A percentile compares a stretch with the other conserved stretches of the same genome.
Conservation (phyloP, 2,113 vertebrate species). For the Phalacrocorax pelagicus region DNA sequence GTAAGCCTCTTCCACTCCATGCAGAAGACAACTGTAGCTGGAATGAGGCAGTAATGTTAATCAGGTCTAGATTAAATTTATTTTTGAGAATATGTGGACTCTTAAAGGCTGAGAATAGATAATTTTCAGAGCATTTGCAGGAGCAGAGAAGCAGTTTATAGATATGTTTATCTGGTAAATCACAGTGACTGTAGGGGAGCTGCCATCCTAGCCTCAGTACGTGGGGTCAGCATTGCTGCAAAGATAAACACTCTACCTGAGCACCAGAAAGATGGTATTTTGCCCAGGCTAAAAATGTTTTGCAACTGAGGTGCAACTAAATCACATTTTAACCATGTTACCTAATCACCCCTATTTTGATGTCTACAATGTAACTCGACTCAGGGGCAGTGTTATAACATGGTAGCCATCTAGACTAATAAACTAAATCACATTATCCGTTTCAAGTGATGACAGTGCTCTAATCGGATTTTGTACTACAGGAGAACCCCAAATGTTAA, state of each 20-base stretch:
- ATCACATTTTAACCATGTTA: background rate
- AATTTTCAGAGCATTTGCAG: background rate
- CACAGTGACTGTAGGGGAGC: background rate
- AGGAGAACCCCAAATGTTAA: background rate
- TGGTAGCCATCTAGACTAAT: background rate
- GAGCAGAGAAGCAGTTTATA: background rate
- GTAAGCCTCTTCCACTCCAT: fast-evolving
- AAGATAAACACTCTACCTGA: background rate
- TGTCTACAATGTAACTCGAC: background rate
- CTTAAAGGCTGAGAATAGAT: background rate
- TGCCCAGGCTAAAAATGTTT: background rate
- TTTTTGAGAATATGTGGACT: background rate
- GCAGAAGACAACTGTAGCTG: background rate
- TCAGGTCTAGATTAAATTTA: background rate
- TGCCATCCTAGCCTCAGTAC: background rate
- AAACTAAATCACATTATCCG: slow-evolving; percentile 9
- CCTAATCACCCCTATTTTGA: background rate
- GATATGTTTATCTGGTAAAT: background rate
- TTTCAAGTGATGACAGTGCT: background rate
- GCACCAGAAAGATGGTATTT: background rate
- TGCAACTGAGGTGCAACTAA: background rate
- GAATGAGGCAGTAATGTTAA: fast-evolving
- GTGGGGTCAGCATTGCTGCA: background rate
- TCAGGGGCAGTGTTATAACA: background rate
- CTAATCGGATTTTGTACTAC: slow-evolving; percentile 12